Evolutionary conservation across 2,888 invertebrate genomes (phyloP), one percentile per base, ranked within the genome.

Genomic region (Philereme transversata): DNA sequence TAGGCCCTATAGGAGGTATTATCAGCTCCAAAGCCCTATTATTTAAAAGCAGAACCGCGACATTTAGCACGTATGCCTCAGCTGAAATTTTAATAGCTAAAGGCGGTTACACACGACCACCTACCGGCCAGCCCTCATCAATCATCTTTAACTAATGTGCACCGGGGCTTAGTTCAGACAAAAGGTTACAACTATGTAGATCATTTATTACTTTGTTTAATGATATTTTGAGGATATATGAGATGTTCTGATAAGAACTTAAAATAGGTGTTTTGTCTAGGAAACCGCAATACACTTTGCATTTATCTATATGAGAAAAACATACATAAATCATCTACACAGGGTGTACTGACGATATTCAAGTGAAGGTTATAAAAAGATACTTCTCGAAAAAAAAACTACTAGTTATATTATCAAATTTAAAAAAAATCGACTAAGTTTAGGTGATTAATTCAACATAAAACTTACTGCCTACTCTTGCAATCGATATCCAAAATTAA

Each of bases 31-130:
- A 51, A 54, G 5, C n/a, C 57, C 69, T 49, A 64, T 56, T 59
- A 67, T 58, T 62, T 60, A 62, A 69, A 64, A 74, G 69, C 70
- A 74, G 76, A 76, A 70, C 76, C 79, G 77, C 78, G 81, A 81
- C 81, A 79, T 81, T 83, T 78, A 84, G 82, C 84, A 79, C 82
- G 75, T 76, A 76, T 72, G 73, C 71, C 75, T 69, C 63, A 72
- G 73, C 75, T 76, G 76, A 78, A 77, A 77, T 74, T 75, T 75
- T 82, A 82, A 83, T 80, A 78, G 79, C 70, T 64, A 67, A 68
- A 70, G 71, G 64, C 67, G 66, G 65, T 67, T 66, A 64, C 70
- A 71, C 68, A 68, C 70, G 65, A 56, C 64, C 69, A 65, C 69
- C 70, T 67, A 67, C 59, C n/a, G 44, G 48, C 46, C 10, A 44